These are phyloP conservation scores for Bolborhynchus lineola DNA, from an alignment of 2,113 vertebrate species.

Conservation along the genomic window DNA sequence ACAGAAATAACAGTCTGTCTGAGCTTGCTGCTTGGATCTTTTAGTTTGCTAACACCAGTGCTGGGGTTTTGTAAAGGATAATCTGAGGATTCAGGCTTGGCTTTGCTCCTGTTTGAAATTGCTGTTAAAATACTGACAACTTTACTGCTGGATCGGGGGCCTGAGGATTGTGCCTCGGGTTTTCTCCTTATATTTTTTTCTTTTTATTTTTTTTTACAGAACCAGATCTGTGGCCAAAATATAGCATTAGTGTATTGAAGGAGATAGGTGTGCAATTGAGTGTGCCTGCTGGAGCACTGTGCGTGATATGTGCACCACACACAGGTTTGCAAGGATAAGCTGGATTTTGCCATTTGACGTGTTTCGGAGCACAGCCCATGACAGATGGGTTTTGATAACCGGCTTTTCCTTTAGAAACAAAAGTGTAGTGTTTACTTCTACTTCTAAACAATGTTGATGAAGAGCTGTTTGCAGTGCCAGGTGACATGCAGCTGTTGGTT, in stretches of 20 bases:
- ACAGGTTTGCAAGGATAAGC: background rate
- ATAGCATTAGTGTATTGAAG: background rate
- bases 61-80: conserved; percentile 7
- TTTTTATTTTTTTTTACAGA: background rate
- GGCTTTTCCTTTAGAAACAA: background rate
- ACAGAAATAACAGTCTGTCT: background rate
- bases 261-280: background rate
- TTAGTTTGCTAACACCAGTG: background rate
- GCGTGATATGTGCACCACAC: background rate
- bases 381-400: background rate
- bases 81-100: background rate
- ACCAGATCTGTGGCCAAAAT: background rate
- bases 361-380: background rate
- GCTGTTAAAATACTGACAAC: background rate
- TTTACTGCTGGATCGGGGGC: background rate
- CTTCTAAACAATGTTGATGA: background rate
- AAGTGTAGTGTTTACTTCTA: background rate
- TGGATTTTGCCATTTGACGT: background rate
- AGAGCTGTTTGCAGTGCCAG: background rate
- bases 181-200: background rate
- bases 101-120: background rate
- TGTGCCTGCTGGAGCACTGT: fast-evolving
- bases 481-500: background rate
- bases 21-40: background rate
- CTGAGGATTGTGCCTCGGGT: background rate